Base-by-base conservation (phyloP, 2,888 invertebrate species). In the Heliconius ismenius region DNA sequence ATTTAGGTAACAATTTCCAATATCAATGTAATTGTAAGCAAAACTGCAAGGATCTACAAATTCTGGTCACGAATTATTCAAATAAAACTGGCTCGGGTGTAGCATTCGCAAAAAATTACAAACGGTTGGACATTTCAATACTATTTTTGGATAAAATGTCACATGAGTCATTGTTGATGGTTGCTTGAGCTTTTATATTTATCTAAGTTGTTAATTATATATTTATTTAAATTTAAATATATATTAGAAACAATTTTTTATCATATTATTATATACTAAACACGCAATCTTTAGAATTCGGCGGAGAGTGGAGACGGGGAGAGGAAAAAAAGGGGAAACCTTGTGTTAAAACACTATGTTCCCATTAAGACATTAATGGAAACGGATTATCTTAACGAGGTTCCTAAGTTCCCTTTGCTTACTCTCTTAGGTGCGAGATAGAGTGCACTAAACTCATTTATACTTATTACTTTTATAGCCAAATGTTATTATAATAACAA, bases 51-150 rank as follows among this genome's bases (percentile, higher is more conserved):
- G 81, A 68, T 76, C 81, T 73, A 74, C 76, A 36, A 43, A 26
- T n/a, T 32, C 62, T 80, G 80, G 81, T 76, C 54, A 73, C 73
- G 77, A 78, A 77, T 79, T 79, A 80, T 81, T 80, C 75, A 80
- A 80, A 80, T 79, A 70, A 81, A 81, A 80, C 81, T 77, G 79
- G 79, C 80, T 78, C 73, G 74, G 79, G 77, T 79, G 76, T 78
- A 77, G 79, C 65, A 65, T 69, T 79, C 74, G 78, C 70, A 81
- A 81, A 81, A 81, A 81, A 65, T 72, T 69, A 75, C 80, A 76
- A 76, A 62, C 70, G 75, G 64, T 63, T 77, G 74, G 75, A 76
- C 72, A 79, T 79, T 76, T 65, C 64, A 74, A 79, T 79, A 75
- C 78, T 77, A 73, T 77, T 79, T 76, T 76, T 68, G 77, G 69